phyloP scores from a whole-genome alignment of 1,140 invertebrate genomes.

The Scylla paramamosain region DNA sequence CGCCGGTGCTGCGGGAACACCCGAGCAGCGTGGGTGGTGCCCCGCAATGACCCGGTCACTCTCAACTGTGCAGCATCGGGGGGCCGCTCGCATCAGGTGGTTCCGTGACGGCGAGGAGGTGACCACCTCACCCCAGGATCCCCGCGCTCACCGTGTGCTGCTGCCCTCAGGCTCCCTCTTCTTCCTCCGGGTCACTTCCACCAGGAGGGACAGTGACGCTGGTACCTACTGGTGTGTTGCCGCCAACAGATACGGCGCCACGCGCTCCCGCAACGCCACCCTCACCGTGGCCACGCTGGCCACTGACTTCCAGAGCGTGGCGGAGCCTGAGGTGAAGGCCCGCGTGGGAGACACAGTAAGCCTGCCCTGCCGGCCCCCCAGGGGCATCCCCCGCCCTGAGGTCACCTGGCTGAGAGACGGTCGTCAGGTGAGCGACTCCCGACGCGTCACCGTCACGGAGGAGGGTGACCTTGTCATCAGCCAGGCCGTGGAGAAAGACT shows the following conservation, averaged over 20 bases:
- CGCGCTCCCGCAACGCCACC: slow-evolving; percentile 60
- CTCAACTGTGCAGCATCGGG: slow-evolving; percentile 61
- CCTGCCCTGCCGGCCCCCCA: slow-evolving; percentile 51
- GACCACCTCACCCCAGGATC: slow-evolving; percentile 43
- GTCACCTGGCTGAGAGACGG: slow-evolving; percentile 60
- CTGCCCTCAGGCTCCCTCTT: slow-evolving; percentile 63
- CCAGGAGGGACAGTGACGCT: slow-evolving; percentile 56
- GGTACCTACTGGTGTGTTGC: slow-evolving; percentile 63
- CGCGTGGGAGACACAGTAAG: slow-evolving; percentile 27
- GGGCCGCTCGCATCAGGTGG: slow-evolving; percentile 47
- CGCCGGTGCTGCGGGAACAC: slow-evolving; percentile 58
- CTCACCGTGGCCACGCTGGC: slow-evolving; percentile 57
- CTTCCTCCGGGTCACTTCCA: slow-evolving; percentile 56
- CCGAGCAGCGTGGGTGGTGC: slow-evolving; percentile 49
- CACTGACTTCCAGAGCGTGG: slow-evolving; percentile 52
- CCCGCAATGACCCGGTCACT: slow-evolving; percentile 57
- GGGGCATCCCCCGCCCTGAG: slow-evolving; percentile 4
- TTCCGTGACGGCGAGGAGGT: slow-evolving; percentile 54
- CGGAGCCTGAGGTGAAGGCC: slow-evolving; percentile 37
- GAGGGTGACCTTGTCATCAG: slow-evolving; percentile 56
- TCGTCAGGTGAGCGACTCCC: slow-evolving; percentile 35
- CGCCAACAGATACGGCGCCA: slow-evolving; percentile 54
- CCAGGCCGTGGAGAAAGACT: slow-evolving; percentile 48
- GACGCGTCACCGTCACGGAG: slow-evolving; percentile 41
- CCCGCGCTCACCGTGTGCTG: slow-evolving; percentile 61